Evolutionary conservation across 2,113 vertebrate genomes (phyloP).

Genomic region (Gavialis gangeticus): DNA sequence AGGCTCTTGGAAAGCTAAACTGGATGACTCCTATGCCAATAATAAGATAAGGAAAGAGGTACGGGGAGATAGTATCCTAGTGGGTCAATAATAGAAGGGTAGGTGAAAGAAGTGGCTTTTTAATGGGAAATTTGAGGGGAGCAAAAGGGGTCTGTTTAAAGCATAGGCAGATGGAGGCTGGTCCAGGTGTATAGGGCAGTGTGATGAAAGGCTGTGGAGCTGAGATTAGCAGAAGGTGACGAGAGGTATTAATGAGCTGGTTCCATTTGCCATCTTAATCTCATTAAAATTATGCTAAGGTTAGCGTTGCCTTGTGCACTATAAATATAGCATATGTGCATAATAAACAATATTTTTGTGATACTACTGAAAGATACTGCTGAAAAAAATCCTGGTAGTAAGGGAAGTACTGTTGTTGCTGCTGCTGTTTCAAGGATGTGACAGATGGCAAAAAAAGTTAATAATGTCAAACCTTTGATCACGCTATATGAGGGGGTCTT

Average conservation of each 20-base stretch:
- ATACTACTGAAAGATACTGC: not conserved
- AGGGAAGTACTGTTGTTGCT: not conserved
- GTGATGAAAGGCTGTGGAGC: not conserved
- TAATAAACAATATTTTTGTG: not conserved
- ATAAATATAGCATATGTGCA: not conserved
- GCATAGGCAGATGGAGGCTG: fast-evolving
- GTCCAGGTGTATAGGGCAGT: not conserved
- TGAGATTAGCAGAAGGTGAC: not conserved
- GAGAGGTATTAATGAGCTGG: not conserved
- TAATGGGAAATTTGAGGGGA: not conserved
- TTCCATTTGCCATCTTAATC: not conserved
- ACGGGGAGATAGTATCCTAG: not conserved
- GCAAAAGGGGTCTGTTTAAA: fast-evolving
- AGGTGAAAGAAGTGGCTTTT: not conserved
- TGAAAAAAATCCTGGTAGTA: not conserved
- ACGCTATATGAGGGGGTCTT: too few relatives aligned
- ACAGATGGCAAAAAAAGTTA: too few relatives aligned
- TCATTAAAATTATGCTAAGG: not conserved
- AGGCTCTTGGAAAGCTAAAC: not conserved
- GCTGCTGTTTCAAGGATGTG: not conserved
- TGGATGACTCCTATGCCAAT: not conserved
- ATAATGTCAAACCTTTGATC: too few relatives aligned
- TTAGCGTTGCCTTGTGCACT: fast-evolving
- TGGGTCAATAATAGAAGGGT: not conserved
- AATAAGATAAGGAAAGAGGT: not conserved